A percentile compares a stretch with the other conserved stretches of the same genome.
Evolutionary conservation across 1,140 invertebrate genomes (phyloP).

Genomic region (Sitodiplosis mosellana): DNA sequence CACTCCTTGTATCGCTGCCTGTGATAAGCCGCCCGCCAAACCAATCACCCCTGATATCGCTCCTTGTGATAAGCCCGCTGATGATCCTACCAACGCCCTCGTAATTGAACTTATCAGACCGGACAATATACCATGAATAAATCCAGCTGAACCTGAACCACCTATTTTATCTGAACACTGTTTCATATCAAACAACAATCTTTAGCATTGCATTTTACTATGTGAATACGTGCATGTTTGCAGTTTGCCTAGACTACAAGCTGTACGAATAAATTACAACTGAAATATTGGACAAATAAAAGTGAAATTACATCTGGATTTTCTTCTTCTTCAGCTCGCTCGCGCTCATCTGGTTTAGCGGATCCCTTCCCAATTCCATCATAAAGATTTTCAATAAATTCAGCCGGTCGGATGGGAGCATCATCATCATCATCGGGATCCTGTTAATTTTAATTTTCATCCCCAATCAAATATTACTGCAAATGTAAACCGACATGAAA

Average conservation of each 20-base stretch:
- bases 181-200: too few species aligned
- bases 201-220: too few species aligned
- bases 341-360: too few species aligned
- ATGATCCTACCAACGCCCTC: constrained; percentile 18
- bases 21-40: constrained; percentile 9
- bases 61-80: constrained; percentile 16
- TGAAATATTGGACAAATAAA: too few species aligned
- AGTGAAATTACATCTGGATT: constrained; percentile 5
- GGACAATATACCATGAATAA: constrained; percentile 18
- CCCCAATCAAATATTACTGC: too few species aligned
- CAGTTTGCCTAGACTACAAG: too few species aligned
- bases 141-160: constrained; percentile 17
- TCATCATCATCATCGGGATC: constrained; percentile 24
- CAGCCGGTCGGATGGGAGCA: constrained; percentile 13
- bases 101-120: constrained; percentile 16
- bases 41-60: constrained; percentile 5
- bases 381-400: constrained; percentile 17
- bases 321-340: constrained; percentile 8
- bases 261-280: too few species aligned
- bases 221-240: too few species aligned
- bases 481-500: too few species aligned
- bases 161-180: constrained; percentile 1
- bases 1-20: constrained; percentile 9
- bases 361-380: constrained; percentile 16
- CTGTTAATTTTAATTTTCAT: constrained; percentile 5